Base-by-base conservation (phyloP, 2,113 vertebrate species). In the Mus pahari region DNA sequence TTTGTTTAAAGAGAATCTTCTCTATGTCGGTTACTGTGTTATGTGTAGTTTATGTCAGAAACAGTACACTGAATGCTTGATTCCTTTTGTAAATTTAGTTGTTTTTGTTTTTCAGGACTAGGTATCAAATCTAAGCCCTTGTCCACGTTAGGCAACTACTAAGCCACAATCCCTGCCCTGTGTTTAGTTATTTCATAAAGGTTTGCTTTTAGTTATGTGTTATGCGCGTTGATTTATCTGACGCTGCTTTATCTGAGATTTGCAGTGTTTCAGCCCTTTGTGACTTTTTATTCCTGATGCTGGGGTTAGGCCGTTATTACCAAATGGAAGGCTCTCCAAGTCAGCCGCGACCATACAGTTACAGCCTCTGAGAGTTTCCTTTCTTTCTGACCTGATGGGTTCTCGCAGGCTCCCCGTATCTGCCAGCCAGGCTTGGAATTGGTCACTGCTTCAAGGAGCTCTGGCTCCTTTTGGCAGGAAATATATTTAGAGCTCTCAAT, bases 401-500 rank as follows among this genome's bases (percentile, higher is more conserved):
- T 87, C 58, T 71, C 81, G 6, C 58, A 39, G 48, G 58, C 14
- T 86, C n/a, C 79, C 60, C 28, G 10, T 36, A 10, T 77, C 79
- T 96, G 31, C 71, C 83, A 77, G 58, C 62, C 50, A 95, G 24
- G 93, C 81, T 62, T 78, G 22, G 70, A 89, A 75, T 17, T 90
- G 77, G 50, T 58, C 91, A 81, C 92, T 91, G 73, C 86, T 88
- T 68, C 70, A 90, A 86, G 79, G 39, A 87, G 19, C 62, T 50
- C 9, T 94, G 60, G 68, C 91, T 92, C 55, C 71, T 92, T 84
- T 90, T 78, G 77, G 48, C 60, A 82, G 74, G 55, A 94, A 94
- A 64, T 96, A 87, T 79, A 89, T 94, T 93, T 91, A 84, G 70
- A 94, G 20, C 73, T 42, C 75, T 90, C 84, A 53, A 5, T 93